Evolutionary conservation across 1,140 invertebrate species (phyloP), one percentile per base, ranked within the genome.

Genomic region (Neelides sp.): DNA sequence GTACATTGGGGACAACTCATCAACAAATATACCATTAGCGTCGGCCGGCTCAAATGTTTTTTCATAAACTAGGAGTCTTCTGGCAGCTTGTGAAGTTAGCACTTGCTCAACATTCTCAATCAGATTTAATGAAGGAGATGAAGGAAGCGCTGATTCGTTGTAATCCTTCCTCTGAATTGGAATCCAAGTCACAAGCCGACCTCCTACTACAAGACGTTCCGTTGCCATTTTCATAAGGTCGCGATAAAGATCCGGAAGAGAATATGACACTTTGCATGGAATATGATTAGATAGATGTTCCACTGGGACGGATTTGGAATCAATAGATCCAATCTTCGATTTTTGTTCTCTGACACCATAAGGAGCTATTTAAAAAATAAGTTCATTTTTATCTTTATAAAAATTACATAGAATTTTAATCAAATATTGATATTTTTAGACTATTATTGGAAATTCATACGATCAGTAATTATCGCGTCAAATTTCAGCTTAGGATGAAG

Each of bases 331-430:
- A 61, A 94, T 76, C 64, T 79, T 80, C 70, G 87, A 84, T 5
- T 85, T 86, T 8, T 87, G 74, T 73, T 97, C 92, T 57, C 92
- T 69, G 28, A 96, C 89, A 41, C 93, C 93, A 73, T 97, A 96
- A 0, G 93, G 93, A 57, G 91, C 91, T 94, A 56, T 27, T 74
- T 66, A 56, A 64, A 62, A 58, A 57, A 42, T 20, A 42, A n/a
- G 15, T 27, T 7, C 12, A 2, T 1, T 39, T 15, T 44, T 8
- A 44, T 22, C 36, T 4, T 39, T 35, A 24, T 15, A 35, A 19
- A 27, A 36, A 22, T 20, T 22, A 4, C 15, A 2, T 12, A 36
- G 2, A 35, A 7, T 37, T 26, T 26, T 10, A 48, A 30, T 22
- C 28, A 22, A 12, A 50, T 51, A 48, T 26, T 47, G 28, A 44